Base-by-base conservation (phyloP, 2,113 vertebrate genomes). In the Caranx ignobilis region DNA sequence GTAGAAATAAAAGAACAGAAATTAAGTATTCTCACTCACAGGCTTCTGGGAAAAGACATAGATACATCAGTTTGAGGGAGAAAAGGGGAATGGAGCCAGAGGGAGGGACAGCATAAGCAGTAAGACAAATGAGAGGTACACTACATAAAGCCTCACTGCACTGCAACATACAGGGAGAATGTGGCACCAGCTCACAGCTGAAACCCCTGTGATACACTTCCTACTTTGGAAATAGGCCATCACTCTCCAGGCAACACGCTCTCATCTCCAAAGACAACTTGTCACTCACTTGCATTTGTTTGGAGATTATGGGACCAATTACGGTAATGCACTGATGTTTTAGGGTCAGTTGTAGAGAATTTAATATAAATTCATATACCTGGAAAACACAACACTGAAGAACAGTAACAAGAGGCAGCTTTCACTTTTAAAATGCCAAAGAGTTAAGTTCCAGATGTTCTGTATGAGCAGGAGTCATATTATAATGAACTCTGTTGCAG, bases 291-390 rank as follows among this genome's bases (percentile, higher is more conserved):
- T 52, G 57, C 57, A 11, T 57, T 56, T 63, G 16, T 66, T 56
- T 61, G 11, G 81, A 78, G 56, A 75, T 73, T 41, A 69, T 47
- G 70, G 71, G 64, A 79, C 75, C 75, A 75, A 75, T 84, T 79
- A 79, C 48, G 9, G 35, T 32, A 69, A 41, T 47, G 47, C 70
- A 50, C 16, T 78, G 81, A 78, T 57, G 62, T 78, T 74, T 83
- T 47, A 78, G 18, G 81, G 81, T 78, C 75, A 73, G 37, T 72
- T 61, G 67, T 7, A 19, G 32, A 52, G 34, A 41, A 8, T 41
- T 2, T 9, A 41, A 41, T 41, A 41, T 41, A 41, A 1, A 41
- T 41, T 11, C 11, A 41, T 41, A 10, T 41, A 41, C 16, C 32
- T 47, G 52, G 45, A 16, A 11, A 52, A 59, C 32, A 67, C 11